Evolutionary conservation across 1,140 invertebrate genomes (phyloP).

Genomic region (Protaetia brevitarsis): DNA sequence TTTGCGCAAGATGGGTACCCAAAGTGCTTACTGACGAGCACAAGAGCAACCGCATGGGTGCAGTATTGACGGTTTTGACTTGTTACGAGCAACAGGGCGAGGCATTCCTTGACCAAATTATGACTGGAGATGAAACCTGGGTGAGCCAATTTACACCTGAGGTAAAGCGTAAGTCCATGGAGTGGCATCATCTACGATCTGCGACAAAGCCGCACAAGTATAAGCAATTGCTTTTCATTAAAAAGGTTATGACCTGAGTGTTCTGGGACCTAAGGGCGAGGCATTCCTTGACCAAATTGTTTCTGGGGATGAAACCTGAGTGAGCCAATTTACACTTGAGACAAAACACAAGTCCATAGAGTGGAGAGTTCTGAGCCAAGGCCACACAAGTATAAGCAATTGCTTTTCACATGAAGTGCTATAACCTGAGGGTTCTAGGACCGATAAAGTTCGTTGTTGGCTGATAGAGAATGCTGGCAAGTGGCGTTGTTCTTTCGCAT

Average conservation of each 20-base stretch:
- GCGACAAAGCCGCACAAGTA: too few relatives aligned
- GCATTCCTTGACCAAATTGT: not conserved
- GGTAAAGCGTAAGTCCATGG: not conserved
- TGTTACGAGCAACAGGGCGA: not conserved
- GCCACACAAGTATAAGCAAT: too few relatives aligned
- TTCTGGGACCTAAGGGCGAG: too few relatives aligned
- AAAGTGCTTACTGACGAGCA: not conserved
- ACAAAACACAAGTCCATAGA: not conserved
- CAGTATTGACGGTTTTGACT: not conserved
- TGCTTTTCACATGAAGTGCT: too few relatives aligned
- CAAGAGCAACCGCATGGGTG: not conserved
- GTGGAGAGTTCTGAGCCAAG: too few relatives aligned
- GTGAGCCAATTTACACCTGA: not conserved
- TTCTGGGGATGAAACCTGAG: not conserved
- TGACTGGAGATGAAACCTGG: constrained; percentile 5
- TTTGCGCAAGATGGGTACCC: not conserved
- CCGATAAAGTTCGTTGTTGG: too few relatives aligned
- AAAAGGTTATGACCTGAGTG: too few relatives aligned
- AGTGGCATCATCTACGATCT: not conserved
- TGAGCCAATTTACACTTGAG: not conserved
- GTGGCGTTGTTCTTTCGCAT: too few relatives aligned
- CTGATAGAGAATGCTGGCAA: too few relatives aligned
- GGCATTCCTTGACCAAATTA: not conserved
- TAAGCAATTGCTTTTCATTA: too few relatives aligned
- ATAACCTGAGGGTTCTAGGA: too few relatives aligned